These are phyloP conservation scores for Drosophila navojoa DNA, from an alignment of 1,140 invertebrate genomes.

Conservation along the genomic window DNA sequence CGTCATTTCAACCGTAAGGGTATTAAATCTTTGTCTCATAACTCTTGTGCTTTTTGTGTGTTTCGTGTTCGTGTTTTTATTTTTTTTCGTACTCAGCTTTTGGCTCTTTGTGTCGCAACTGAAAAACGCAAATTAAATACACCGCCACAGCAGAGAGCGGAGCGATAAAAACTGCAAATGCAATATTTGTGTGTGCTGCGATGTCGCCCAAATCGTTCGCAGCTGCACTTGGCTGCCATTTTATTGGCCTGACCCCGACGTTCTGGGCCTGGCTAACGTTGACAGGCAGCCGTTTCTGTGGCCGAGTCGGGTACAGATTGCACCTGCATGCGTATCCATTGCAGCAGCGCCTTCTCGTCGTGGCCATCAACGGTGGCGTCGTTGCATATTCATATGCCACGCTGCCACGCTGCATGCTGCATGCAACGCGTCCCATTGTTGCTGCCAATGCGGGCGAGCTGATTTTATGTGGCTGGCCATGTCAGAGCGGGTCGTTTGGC, in stretches of 20 bases:
- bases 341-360: slow-evolving; percentile 32
- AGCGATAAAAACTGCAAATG: slow-evolving; percentile 70
- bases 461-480: slow-evolving; percentile 75
- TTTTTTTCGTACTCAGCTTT: slow-evolving; percentile 3
- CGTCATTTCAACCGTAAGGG: background rate
- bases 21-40: slow-evolving; percentile 2
- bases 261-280: slow-evolving; percentile 27
- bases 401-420: slow-evolving; percentile 12
- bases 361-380: slow-evolving; percentile 56
- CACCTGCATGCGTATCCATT: slow-evolving; percentile 65
- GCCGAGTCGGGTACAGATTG: slow-evolving; percentile 65
- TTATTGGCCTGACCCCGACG: slow-evolving; percentile 58
- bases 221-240: slow-evolving; percentile 68
- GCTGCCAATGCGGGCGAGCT: slow-evolving; percentile 42
- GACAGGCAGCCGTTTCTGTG: slow-evolving; percentile 27
- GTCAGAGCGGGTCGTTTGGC: slow-evolving; percentile 60
- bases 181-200: slow-evolving; percentile 56
- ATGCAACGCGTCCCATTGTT: slow-evolving; percentile 21
- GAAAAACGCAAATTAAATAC: slow-evolving; percentile 71
- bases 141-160: background rate
- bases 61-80: no score
- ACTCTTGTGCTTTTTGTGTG: background rate
- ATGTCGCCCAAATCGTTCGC: slow-evolving; percentile 58
- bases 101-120: slow-evolving; percentile 2
- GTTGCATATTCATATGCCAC: slow-evolving; percentile 66